phyloP scores from a whole-genome alignment of 2,113 vertebrate genomes.

The Prinia subflava region DNA sequence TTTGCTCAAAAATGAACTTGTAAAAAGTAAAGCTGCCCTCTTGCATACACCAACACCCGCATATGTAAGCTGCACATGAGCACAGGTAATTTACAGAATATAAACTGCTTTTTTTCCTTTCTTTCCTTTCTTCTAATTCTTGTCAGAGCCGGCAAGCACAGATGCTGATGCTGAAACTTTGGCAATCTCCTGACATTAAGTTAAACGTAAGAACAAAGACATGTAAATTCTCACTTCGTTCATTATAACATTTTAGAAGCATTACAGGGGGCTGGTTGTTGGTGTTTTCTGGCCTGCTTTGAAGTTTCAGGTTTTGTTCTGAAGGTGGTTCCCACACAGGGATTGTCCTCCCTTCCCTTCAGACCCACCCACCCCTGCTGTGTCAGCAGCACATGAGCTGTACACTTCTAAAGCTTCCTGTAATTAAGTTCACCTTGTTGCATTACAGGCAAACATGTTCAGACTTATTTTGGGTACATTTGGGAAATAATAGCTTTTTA shows the following conservation, averaged over 20 bases:
- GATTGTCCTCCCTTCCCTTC: slow-evolving; percentile 24
- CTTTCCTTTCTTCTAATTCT: neutral
- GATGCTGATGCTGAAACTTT: slow-evolving; percentile 47
- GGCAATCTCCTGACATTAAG: slow-evolving; percentile 57
- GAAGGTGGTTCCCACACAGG: slow-evolving; percentile 33
- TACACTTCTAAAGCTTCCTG: slow-evolving; percentile 30
- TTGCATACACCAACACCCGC: neutral
- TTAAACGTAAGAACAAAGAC: slow-evolving; percentile 51
- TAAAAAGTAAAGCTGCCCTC: too few relatives aligned
- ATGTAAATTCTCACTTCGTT: slow-evolving; percentile 59
- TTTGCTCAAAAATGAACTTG: neutral
- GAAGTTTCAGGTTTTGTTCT: slow-evolving; percentile 29
- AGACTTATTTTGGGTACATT: slow-evolving; percentile 36
- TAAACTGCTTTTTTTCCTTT: neutral
- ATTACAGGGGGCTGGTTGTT: neutral
- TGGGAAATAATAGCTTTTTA: slow-evolving; percentile 51
- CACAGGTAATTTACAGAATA: neutral
- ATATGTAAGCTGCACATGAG: neutral
- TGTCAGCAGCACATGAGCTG: slow-evolving; percentile 41
- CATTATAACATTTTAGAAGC: slow-evolving; percentile 32
- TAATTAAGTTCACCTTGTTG: slow-evolving; percentile 55
- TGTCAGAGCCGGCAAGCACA: neutral
- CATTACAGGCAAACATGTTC: slow-evolving; percentile 37
- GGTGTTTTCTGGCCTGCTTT: neutral
- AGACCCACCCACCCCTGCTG: neutral